Percentiles rank a stretch among this genome's conserved stretches.
Evolutionary conservation across 2,113 vertebrate genomes (phyloP).

Genomic region (Nanorana parkeri): DNA sequence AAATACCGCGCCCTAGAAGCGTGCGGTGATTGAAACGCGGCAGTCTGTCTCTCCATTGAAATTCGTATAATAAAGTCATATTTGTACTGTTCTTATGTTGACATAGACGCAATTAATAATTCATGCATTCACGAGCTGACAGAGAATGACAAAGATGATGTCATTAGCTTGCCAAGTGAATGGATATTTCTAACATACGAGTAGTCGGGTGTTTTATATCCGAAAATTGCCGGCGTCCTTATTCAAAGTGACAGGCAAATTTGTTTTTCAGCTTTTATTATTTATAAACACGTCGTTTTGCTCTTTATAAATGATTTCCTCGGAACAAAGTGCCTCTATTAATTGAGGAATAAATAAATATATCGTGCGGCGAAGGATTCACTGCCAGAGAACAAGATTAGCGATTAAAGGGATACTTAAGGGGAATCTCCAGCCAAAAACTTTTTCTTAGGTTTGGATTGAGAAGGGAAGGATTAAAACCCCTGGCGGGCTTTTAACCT

Average conservation of each 20-base stretch:
- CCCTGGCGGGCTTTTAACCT: too few species aligned
- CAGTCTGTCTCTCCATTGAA: background rate
- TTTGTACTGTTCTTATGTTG: slow-evolving; percentile 6
- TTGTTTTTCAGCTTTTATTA: slow-evolving; percentile 10
- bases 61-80: slow-evolving; percentile 11
- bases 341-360: too few species aligned
- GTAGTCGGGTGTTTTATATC: background rate
- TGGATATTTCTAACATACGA: slow-evolving; percentile 1
- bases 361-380: background rate
- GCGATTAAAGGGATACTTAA: too few species aligned
- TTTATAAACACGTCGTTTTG: slow-evolving; percentile 5
- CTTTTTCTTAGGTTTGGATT: too few species aligned
- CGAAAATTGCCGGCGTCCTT: background rate
- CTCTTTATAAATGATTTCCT: background rate
- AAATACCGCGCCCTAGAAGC: background rate
- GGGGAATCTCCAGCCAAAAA: too few species aligned
- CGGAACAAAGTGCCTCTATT: background rate
- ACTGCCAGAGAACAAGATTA: too few species aligned
- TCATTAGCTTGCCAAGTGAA: slow-evolving; percentile 4
- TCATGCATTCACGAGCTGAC: background rate
- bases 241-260: slow-evolving; percentile 2
- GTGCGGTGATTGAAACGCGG: background rate
- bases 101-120: slow-evolving; percentile 17
- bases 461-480: too few species aligned
- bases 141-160: slow-evolving; percentile 28